A percentile compares a stretch with the other conserved stretches of the same genome.
Conservation (phyloP, 2,888 invertebrate species). For the Suillia variegata region DNA sequence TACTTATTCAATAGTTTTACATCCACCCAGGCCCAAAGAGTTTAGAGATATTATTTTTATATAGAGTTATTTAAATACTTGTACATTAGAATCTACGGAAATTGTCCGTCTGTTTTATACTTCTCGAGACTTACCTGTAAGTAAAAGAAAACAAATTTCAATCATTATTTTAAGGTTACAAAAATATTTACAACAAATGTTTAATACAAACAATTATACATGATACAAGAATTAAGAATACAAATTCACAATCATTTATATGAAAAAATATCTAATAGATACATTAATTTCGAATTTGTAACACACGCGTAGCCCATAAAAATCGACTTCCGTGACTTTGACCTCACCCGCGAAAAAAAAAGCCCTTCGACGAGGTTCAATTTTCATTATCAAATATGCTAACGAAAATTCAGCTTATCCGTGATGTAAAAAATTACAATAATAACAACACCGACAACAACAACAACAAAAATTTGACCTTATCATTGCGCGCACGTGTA, state of each 20-base stretch:
- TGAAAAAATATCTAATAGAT: no score
- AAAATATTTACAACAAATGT: neutral
- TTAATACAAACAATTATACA: neutral
- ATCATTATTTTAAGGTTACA: slow-evolving; percentile 11
- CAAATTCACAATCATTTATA: no score
- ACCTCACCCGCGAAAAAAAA: neutral
- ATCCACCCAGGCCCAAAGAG: no score
- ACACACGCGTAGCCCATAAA: neutral
- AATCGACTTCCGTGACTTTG: neutral
- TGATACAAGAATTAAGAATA: neutral
- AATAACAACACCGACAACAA: no score
- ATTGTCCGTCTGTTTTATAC: no score
- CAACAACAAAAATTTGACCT: no score
- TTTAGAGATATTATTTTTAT: no score
- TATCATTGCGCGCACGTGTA: no score
- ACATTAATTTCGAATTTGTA: no score
- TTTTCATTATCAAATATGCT: neutral
- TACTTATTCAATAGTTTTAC: no score
- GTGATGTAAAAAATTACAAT: neutral
- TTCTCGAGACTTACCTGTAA: slow-evolving; percentile 14
- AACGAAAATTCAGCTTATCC: neutral
- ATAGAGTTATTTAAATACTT: no score
- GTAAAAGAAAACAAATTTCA: slow-evolving; percentile 1
- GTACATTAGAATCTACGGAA: no score
- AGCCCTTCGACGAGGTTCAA: neutral